Evolutionary conservation across 1,140 invertebrate genomes (phyloP), one percentile per base, ranked within the genome.

Genomic region (Thaumatotibia leucotreta): DNA sequence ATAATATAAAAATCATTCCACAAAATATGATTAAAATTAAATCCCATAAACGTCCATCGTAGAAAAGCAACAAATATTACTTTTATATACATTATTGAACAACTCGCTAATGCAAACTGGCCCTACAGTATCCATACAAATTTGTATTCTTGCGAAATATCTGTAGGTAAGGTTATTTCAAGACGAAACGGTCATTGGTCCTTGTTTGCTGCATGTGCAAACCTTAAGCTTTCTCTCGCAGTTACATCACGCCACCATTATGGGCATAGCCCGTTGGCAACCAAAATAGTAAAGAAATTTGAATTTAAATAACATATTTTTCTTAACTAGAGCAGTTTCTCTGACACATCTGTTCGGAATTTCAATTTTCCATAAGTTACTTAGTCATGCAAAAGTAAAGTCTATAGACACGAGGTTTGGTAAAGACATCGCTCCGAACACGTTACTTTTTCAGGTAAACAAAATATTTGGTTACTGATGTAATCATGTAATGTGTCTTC

Each of bases 201-300:
- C 52, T 58, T 58, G 23, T 27, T 58, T 29, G 52, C 52, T 8
- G 52, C 5, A 14, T 31, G 14, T 27, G n/a, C 52, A 29, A 29
- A 14, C 23, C 52, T 58, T 58, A 45, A 45, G 27, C 52, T 58
- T 58, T 58, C 52, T 58, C 52, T 58, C n/a, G 52, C 52, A 27
- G 24, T 58, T 58, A 58, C 52, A 58, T 58, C 52, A 58, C 24
- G 23, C 50, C 50, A 24, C 23, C 22, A 24, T 54, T 54, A 27
- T 54, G 22, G 32, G n/a, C 6, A 39, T 39, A 45, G 39, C 8
- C 20, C 6, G 17, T 1, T 45, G 11, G 39, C 17, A 45, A 45
- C n/a, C n/a, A n/a, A 45, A 17, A 3, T n/a, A 20, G 11, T 4
- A 20, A 45, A 45, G 2, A 5, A 11, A 33, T 39, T 14, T 39